Evolutionary conservation across 1,140 invertebrate genomes (phyloP), one percentile per base, ranked within the genome.

Genomic region (Mesaphorura yosii): DNA sequence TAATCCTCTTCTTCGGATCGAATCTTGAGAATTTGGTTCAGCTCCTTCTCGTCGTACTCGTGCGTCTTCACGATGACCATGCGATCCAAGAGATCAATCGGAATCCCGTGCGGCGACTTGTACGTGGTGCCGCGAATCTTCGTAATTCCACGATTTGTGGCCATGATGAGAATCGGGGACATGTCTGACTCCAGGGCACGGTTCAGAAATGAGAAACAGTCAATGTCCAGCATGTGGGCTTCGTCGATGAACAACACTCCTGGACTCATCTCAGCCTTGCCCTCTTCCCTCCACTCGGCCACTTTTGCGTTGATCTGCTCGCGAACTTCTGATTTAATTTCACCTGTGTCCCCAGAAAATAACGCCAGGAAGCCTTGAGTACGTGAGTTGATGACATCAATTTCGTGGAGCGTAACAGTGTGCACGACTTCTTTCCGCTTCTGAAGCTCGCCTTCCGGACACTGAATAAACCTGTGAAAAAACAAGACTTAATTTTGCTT

Each of bases 261-360:
- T 0, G 94, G 93, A 57, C 95, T 88, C 63, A 99, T 95, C 72
- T 97, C 91, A 0, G 96, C 94, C 69, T 98, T 98, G 1, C 94
- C 93, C 70, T 99, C 95, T 72, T 98, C 95, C 45, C 92, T 75
- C 96, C 96, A 99, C 72, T 99, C 96, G 0, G 87, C 83, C 6
- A 95, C 88, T 73, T 98, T 98, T n/a, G 82, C 78, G 67, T 98
- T 97, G 60, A 99, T 98, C 71, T 98, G 94, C 66, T 98, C 94
- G 29, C 96, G 75, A 0, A 98, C 88, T 76, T 99, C 96, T 1
- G 85, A 74, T 66, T 98, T 98, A 20, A 99, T 98, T 73, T 99
- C 96, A 3, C 96, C 96, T 0, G 96, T 99, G 66, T 99, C 96
- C 31, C 89, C 86, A 22, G 93, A 95, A 69, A 99, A 99, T 0